Evolutionary conservation across 2,888 invertebrate species (phyloP), one percentile per base, ranked within the genome.

Genomic region (Nineta flava): DNA sequence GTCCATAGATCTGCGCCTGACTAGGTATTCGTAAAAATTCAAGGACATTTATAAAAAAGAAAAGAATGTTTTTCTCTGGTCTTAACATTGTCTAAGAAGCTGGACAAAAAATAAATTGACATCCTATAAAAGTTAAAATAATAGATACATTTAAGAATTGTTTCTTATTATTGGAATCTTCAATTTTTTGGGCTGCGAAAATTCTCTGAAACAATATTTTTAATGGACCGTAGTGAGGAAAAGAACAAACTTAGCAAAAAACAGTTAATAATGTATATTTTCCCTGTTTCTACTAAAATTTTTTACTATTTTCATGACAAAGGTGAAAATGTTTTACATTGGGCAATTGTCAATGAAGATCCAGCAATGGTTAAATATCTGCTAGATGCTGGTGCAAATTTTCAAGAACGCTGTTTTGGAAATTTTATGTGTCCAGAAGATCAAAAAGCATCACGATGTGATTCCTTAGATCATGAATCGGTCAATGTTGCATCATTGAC

Each of bases 351-450:
- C 1, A 99, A 97, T 67, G 97, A 99, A 64, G 97, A 99, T 64
- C 93, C 94, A 0, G 83, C 91, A 0, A 93, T 96, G 92, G 96
- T 96, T 5, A 95, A 93, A 69, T 95, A 84, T 64, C 71, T 99
- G 4, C 67, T 99, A 46, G 91, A 94, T 65, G 82, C 88, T 17
- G 90, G 91, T 0, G 94, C 91, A 0, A 82, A 96, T 66, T 87
- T 90, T 53, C 84, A 92, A 62, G 91, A 93, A 64, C 75, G 94
- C n/a, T 94, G 94, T 62, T 83, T 80, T 58, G 97, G 97, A 0
- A 87, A 90, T 62, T 97, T 97, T 64, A 97, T 99, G 87, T 88
- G 88, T 53, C 92, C 96, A 0, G 96, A 97, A 63, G 97, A 99
- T 66, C 96, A 97, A 67, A 96, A 96, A 65, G 81, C 83, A 0